Conservation (phyloP, 2,888 invertebrate genomes). For the Rhimphoctona megacephalus region DNA sequence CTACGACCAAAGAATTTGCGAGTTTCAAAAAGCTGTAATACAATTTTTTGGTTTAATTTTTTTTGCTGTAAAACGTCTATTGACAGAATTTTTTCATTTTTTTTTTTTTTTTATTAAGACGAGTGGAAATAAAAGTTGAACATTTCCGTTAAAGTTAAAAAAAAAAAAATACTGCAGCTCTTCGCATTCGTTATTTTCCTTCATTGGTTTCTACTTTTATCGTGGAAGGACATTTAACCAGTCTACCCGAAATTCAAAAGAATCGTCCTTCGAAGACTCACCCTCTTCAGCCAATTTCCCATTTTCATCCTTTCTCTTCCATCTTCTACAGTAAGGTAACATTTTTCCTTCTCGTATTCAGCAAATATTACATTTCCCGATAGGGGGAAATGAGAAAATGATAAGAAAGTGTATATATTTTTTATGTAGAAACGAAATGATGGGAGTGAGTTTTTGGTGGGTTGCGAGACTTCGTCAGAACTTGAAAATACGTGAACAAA, state of each 20-base stretch:
- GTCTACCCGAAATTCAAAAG: constrained; percentile 23
- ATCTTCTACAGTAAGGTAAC: constrained; percentile 33
- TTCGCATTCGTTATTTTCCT: not conserved
- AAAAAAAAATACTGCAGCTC: not conserved
- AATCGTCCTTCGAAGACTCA: constrained; percentile 36
- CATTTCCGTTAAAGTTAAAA: not conserved
- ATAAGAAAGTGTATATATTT: constrained; percentile 72
- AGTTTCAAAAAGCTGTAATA: not conserved
- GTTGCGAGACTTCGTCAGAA: constrained; percentile 32
- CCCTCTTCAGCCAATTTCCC: constrained; percentile 53
- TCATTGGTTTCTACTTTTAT: not conserved
- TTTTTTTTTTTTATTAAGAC: not conserved
- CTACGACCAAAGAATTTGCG: not conserved
- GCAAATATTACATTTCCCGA: constrained; percentile 65
- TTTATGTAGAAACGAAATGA: constrained; percentile 44
- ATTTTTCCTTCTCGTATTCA: constrained; percentile 53
- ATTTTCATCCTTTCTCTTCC: constrained; percentile 36
- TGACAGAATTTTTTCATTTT: not conserved
- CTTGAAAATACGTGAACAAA: constrained; percentile 38
- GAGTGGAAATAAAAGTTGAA: not conserved
- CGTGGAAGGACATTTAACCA: not conserved
- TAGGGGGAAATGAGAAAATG: constrained; percentile 77
- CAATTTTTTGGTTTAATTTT: not conserved
- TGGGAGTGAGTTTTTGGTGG: constrained; percentile 26
- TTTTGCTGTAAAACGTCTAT: not conserved